Evolutionary conservation across 2,888 invertebrate species (phyloP).

Genomic region (Seira sanloemensis): DNA sequence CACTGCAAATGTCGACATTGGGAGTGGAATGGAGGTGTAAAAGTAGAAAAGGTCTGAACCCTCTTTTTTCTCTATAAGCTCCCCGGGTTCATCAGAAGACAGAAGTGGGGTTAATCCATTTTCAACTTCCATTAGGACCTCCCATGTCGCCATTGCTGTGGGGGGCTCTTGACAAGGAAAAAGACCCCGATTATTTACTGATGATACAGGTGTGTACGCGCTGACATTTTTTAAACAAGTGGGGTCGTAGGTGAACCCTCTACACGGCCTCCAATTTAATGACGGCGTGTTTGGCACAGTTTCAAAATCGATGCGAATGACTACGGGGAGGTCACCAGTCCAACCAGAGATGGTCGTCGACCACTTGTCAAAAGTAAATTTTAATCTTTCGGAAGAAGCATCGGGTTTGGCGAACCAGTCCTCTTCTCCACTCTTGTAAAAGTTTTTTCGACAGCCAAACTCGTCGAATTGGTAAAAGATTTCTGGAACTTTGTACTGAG

Average conservation of each 20-base stretch:
- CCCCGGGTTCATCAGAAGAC: slow-evolving; percentile 55
- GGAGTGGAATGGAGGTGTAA: slow-evolving; percentile 74
- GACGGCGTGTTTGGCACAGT: slow-evolving; percentile 67
- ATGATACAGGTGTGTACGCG: slow-evolving; percentile 76
- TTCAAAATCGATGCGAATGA: slow-evolving; percentile 72
- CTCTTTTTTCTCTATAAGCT: slow-evolving; percentile 13
- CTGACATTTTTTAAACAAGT: slow-evolving; percentile 70
- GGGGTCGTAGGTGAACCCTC: slow-evolving; percentile 15
- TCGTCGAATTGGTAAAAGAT: background rate
- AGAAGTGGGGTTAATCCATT: slow-evolving; percentile 41
- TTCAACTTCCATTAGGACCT: slow-evolving; percentile 73
- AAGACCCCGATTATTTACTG: slow-evolving; percentile 76
- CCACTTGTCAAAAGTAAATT: slow-evolving; percentile 71
- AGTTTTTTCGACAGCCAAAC: slow-evolving; percentile 35
- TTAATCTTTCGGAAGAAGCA: slow-evolving; percentile 33
- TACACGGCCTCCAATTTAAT: slow-evolving; percentile 69
- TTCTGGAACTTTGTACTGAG: background rate
- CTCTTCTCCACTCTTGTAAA: slow-evolving; percentile 17
- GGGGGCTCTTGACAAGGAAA: slow-evolving; percentile 77
- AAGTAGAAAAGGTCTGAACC: slow-evolving; percentile 70
- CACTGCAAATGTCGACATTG: slow-evolving; percentile 76
- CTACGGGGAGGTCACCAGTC: slow-evolving; percentile 62
- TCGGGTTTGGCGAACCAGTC: slow-evolving; percentile 25
- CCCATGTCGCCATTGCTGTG: slow-evolving; percentile 76
- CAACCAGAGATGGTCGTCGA: slow-evolving; percentile 69